Percentiles rank a stretch among this genome's conserved stretches.
Conservation (phyloP, 2,888 invertebrate species). For the Napeogenes inachia region DNA sequence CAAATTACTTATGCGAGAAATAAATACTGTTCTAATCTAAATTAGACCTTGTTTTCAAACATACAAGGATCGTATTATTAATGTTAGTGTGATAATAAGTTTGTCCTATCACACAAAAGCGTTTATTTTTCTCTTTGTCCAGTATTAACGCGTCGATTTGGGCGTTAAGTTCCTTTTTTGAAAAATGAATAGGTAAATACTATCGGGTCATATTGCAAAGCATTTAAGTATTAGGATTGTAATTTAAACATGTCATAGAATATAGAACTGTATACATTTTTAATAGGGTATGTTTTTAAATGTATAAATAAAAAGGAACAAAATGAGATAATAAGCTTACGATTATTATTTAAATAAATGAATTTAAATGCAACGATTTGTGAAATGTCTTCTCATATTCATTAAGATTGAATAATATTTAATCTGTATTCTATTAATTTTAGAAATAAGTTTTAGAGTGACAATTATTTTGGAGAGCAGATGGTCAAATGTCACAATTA, state of each 20-base stretch:
- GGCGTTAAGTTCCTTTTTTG: constrained; percentile 75
- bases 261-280: constrained; percentile 7
- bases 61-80: constrained; percentile 16
- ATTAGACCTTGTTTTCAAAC: constrained; percentile 34
- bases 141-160: constrained; percentile 73
- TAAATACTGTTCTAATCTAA: constrained; percentile 20
- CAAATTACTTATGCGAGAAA: constrained; percentile 12
- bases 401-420: neutral
- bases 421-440: neutral
- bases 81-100: constrained; percentile 23
- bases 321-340: constrained; percentile 27
- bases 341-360: neutral
- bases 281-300: constrained; percentile 9
- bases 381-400: neutral
- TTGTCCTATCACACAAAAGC: constrained; percentile 68
- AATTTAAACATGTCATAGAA: constrained; percentile 12
- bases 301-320: constrained; percentile 8
- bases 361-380: no score
- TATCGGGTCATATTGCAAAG: constrained; percentile 65
- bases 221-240: constrained; percentile 41
- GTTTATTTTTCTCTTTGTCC: constrained; percentile 75
- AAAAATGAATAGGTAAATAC: constrained; percentile 77
- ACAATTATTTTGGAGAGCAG: constrained; percentile 3
- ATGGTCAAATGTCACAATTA: constrained; percentile 32
- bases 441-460: neutral